A percentile compares a stretch with the other conserved stretches of the same genome.
Evolutionary conservation across 2,113 vertebrate genomes (phyloP).

Genomic region (Butastur rufipennis): DNA sequence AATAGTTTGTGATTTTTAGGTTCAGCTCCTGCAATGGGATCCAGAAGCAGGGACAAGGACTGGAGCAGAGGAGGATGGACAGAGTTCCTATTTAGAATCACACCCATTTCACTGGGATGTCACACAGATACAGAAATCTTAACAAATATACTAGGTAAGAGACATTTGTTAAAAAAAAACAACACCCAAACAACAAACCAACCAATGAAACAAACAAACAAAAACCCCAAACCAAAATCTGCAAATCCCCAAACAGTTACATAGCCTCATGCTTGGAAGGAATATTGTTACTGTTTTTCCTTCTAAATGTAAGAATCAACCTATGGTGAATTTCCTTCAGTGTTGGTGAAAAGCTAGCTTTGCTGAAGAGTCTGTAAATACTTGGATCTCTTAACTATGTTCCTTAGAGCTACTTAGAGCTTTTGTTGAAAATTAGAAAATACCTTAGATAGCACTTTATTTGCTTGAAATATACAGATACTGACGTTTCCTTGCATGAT

Average conservation of each 20-base stretch:
- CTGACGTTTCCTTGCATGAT: not conserved
- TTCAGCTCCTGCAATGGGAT: not conserved
- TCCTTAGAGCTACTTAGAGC: not conserved
- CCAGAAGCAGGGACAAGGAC: fast-evolving
- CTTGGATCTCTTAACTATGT: not conserved
- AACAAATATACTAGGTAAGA: not conserved
- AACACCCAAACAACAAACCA: not conserved
- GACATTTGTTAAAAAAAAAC: not conserved
- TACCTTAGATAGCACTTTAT: not conserved
- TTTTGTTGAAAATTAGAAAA: not conserved
- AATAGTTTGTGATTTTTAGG: not conserved
- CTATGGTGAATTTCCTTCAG: not conserved
- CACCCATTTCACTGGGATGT: not conserved
- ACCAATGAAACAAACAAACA: not conserved
- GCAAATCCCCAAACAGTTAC: not conserved
- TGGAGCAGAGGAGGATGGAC: not conserved
- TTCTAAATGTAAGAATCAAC: not conserved
- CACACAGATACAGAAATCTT: not conserved
- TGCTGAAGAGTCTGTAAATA: not conserved
- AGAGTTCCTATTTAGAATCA: not conserved
- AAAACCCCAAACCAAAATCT: not conserved
- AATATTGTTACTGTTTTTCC: not conserved
- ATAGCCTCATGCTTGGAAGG: not conserved
- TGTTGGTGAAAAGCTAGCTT: not conserved
- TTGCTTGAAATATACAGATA: not conserved